These are phyloP conservation scores for Macquaria ambigua DNA, from an alignment of 2,113 vertebrate species.

Conservation along the genomic window DNA sequence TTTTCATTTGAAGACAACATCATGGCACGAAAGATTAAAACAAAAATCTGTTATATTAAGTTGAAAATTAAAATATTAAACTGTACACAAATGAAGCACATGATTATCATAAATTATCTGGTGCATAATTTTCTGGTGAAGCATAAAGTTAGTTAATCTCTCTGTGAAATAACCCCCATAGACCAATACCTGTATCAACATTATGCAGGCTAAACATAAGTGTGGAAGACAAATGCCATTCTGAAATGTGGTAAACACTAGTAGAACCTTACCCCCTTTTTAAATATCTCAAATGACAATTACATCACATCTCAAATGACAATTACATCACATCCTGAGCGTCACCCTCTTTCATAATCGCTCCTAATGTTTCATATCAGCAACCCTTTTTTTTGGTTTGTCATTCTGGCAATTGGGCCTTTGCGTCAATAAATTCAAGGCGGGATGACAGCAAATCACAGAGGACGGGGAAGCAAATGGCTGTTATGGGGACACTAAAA, in stretches of 20 bases:
- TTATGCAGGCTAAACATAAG: neutral
- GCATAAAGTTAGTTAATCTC: neutral
- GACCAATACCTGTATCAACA: neutral
- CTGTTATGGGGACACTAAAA: neutral
- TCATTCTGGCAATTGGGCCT: neutral
- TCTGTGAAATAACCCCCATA: neutral
- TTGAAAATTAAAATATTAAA: neutral
- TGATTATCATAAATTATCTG: neutral
- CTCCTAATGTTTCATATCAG: slow-evolving; percentile 14
- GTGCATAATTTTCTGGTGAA: neutral
- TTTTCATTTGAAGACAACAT: neutral
- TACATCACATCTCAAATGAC: slow-evolving; percentile 27
- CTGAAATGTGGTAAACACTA: neutral
- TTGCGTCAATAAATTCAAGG: neutral
- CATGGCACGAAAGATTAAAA: neutral
- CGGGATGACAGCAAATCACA: neutral
- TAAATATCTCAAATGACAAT: slow-evolving; percentile 20
- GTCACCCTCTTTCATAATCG: slow-evolving; percentile 31
- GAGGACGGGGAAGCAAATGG: neutral
- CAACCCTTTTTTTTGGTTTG: neutral
- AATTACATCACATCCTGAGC: slow-evolving; percentile 16
- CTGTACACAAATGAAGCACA: neutral
- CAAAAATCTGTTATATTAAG: neutral
- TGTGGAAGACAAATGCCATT: neutral
- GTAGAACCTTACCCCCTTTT: neutral